These are phyloP conservation scores for Haemorhous mexicanus DNA, from an alignment of 2,113 vertebrate species.

Conservation along the genomic window DNA sequence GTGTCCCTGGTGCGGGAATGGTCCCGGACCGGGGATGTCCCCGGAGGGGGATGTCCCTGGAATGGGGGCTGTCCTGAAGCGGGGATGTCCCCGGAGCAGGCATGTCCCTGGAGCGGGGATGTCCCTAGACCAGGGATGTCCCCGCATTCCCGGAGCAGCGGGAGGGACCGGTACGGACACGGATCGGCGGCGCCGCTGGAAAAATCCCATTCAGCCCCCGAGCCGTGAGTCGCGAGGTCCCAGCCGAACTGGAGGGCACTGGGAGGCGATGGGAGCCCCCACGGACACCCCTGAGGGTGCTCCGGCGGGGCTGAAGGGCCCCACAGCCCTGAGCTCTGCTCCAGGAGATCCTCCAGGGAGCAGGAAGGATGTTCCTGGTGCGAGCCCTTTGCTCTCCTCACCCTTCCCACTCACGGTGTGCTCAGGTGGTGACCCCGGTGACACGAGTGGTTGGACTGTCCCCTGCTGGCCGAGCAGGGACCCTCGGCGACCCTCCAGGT, in stretches of 20 bases:
- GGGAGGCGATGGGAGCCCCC: not conserved
- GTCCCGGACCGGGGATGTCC: no score
- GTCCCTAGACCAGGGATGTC: not conserved
- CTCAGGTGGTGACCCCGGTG: not conserved
- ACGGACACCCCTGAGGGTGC: fast-evolving
- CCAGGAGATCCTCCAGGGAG: not conserved
- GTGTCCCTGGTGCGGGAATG: fast-evolving
- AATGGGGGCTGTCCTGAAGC: no score
- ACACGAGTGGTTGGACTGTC: not conserved
- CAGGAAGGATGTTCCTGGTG: not conserved
- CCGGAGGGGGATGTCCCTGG: not conserved
- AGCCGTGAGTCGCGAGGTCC: not conserved
- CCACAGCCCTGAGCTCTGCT: not conserved
- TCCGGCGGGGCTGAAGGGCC: not conserved
- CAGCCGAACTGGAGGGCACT: not conserved
- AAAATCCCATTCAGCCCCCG: fast-evolving
- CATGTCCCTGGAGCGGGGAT: not conserved
- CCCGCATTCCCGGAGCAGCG: not conserved
- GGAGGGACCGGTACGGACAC: not conserved
- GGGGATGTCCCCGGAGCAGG: no score
- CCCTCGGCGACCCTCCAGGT: fast-evolving
- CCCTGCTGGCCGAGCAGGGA: not conserved
- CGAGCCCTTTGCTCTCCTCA: not conserved
- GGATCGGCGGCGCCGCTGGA: fast-evolving
- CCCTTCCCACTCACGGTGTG: fast-evolving